phyloP scores from a whole-genome alignment of 2,113 vertebrate species.

The Nyctereutes procyonoides region DNA sequence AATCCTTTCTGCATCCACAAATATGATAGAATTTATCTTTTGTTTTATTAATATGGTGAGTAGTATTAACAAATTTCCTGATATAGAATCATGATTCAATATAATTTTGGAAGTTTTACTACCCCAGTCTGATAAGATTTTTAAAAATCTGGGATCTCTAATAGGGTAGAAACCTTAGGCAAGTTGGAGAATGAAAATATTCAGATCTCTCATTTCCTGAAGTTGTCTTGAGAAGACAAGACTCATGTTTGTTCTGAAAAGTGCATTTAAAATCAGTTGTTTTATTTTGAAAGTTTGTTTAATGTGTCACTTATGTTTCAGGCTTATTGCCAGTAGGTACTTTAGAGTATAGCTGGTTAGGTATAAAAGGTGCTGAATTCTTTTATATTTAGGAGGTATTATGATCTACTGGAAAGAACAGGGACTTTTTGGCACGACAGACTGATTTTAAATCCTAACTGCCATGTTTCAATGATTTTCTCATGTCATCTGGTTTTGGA shows the following conservation, averaged over 20 bases:
- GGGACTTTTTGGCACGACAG: not conserved
- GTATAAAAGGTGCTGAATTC: not conserved
- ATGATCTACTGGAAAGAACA: not conserved
- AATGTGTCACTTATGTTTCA: not conserved
- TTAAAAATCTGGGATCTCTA: not conserved
- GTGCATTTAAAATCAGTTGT: not conserved
- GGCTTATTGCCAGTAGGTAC: not conserved
- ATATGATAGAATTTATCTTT: not conserved
- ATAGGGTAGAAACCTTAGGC: not conserved
- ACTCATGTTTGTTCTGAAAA: not conserved
- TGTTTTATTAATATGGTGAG: not conserved
- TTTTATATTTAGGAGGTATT: not conserved
- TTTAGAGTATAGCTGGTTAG: not conserved
- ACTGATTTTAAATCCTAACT: not conserved
- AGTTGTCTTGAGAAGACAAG: not conserved
- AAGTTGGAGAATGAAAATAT: not conserved
- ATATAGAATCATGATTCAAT: not conserved
- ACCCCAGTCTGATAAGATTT: not conserved
- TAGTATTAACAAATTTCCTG: not conserved
- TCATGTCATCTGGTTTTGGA: not conserved
- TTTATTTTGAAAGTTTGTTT: conserved; percentile 31
- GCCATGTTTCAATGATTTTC: not conserved
- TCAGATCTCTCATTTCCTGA: not conserved
- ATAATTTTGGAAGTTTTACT: conserved; percentile 8
- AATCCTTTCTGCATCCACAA: not conserved